Evolutionary conservation across 64 coral and sea anemone genomes (phyloP), one percentile per base, ranked within the genome.

Genomic region (Stylophora pistillata): DNA sequence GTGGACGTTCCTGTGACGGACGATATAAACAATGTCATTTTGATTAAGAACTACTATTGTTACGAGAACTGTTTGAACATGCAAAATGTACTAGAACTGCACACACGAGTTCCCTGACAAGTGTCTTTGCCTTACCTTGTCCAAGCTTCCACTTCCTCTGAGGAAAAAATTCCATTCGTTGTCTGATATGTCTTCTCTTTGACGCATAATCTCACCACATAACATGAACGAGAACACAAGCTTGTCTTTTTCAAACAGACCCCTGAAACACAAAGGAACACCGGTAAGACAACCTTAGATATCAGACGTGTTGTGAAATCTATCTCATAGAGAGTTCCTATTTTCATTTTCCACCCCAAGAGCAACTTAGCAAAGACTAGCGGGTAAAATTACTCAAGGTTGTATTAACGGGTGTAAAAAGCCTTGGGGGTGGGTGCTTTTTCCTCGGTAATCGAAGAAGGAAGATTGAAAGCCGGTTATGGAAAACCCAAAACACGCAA

Each of bases 171-270:
- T 99, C 97, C 97, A 99, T 56, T 99, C 97, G 4, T 58, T 72
- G 30, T 95, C 87, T 29, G 87, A 92, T 16, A 99, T 95, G 27
- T 95, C 89, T 61, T 64, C 90, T 55, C 86, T 85, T 76, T 99
- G 93, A 74, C 93, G 94, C 87, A 99, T 79, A 33, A 99, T 99
- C 69, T 99, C 97, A 37, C 93, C 97, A 54, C 97, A 99, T 77
- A 99, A 72, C 97, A 99, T 99, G 52, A 95, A 99, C 31, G 97
- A 99, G 55, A 93, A 99, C 30, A 99, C 97, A 13, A 99, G 71
- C 58, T 99, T 99, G 88, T 99, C 90, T 55, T 92, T 89, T n/a
- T 99, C 97, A 79, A 99, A 99, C 78, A 99, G 60, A 12, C 97
- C 97, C 53, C 97, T 99, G 71, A 55, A 59, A 37, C 15, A 28